Evolutionary conservation across 2,888 invertebrate genomes (phyloP).

Genomic region (Sphaeridia pumilis): DNA sequence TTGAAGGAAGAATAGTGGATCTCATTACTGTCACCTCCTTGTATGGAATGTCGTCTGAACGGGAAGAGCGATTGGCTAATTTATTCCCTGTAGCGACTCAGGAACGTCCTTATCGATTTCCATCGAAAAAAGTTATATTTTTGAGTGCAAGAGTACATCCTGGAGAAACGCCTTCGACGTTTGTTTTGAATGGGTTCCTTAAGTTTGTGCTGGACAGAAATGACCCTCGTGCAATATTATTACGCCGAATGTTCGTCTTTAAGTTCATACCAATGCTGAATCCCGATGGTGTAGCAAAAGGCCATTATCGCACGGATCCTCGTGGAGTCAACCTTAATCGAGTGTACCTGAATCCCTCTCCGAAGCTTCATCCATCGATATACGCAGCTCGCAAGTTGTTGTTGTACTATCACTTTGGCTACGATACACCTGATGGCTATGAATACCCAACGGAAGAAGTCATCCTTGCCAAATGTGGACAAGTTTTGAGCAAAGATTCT

Average conservation of each 20-base stretch:
- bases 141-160: conserved; percentile 83
- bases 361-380: conserved; percentile 65
- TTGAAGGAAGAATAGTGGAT: conserved; percentile 67
- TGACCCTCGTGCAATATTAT: conserved; percentile 59
- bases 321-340: conserved; percentile 78
- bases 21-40: conserved; percentile 70
- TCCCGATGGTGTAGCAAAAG: conserved; percentile 77
- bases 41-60: conserved; percentile 58
- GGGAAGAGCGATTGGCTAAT: conserved; percentile 58
- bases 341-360: conserved; percentile 67
- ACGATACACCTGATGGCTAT: conserved; percentile 28
- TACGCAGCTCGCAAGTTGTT: conserved; percentile 65
- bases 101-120: conserved; percentile 61
- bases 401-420: conserved; percentile 38
- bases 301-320: conserved; percentile 76
- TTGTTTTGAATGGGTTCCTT: conserved; percentile 77
- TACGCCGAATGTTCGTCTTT: conserved; percentile 69
- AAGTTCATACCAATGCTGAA: conserved; percentile 83
- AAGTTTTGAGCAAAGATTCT: neutral
- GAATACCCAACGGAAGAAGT: conserved; percentile 20
- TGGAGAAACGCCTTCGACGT: conserved; percentile 82
- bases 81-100: conserved; percentile 58
- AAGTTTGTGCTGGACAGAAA: conserved; percentile 61
- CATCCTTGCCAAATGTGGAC: neutral
- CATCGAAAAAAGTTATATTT: conserved; percentile 69